Evolutionary conservation across 2,888 invertebrate species (phyloP), one percentile per base, ranked within the genome.

Genomic region (Coremacera marginata): DNA sequence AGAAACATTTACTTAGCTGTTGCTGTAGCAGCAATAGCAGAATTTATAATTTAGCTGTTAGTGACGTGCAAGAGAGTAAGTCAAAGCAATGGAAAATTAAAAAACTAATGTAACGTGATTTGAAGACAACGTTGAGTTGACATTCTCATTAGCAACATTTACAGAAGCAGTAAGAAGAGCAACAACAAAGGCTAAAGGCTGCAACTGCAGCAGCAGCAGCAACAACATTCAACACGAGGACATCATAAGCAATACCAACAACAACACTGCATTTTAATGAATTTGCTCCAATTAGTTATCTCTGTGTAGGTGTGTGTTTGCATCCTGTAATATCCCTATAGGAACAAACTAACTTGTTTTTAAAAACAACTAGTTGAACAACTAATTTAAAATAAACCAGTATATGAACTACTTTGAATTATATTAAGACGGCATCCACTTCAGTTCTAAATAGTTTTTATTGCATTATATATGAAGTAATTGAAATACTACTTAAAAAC

Each of bases 71-170:
- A 22, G 27, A 14, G 57, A 60, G 22, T 11, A 3, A 60, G 60
- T 60, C 60, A 71, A 71, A 71, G 71, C 37, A 57, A 71, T 60
- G 71, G 71, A 71, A 71, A 57, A 31, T 31, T 34, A 67, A 67
- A 44, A 57, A 57, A 60, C 57, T 71, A 60, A 71, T 60, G 57
- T 71, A 71, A 71, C 60, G 71, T 71, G 60, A 37, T 60, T 71
- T 55, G 8, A 22, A 57, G 22, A 60, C 70, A 27, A 44, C 68
- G 51, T 8, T 25, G 16, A 5, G 44, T 49, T 49, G 37, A 22
- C 60, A 60, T 60, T 27, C 60, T 60, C 60, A 60, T 60, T 60
- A 60, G 60, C 25, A 60, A 60, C 60, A 60, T 60, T 60, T 60
- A 60, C 22, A 27, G 22, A 22, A 55, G n/a, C 49, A 22, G 11